Conservation (phyloP, 2,797 vertebrate genomes). For the Sylvilagus floridanus region DNA sequence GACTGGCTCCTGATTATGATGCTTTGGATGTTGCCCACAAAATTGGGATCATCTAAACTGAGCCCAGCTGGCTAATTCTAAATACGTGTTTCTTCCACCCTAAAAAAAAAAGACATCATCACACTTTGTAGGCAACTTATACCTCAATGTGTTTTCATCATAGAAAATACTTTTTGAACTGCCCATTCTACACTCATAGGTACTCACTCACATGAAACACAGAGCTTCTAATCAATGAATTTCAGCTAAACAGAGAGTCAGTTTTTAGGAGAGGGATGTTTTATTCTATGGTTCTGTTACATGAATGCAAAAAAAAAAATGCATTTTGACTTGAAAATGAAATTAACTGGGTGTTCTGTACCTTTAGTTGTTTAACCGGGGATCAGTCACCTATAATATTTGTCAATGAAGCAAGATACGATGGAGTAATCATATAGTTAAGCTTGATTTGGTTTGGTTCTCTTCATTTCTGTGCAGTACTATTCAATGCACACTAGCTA, state of each 20-base stretch:
- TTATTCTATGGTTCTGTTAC: neutral
- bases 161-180: slow-evolving; percentile 50
- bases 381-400: neutral
- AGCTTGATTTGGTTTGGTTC: slow-evolving; percentile 56
- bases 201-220: slow-evolving; percentile 9
- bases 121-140: slow-evolving; percentile 60
- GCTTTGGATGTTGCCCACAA: too few relatives aligned
- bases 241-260: slow-evolving; percentile 13
- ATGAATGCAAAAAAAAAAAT: neutral
- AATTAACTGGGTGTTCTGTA: neutral
- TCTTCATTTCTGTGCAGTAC: slow-evolving; percentile 51
- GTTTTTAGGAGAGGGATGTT: neutral
- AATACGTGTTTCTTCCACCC: too few relatives aligned
- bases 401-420: slow-evolving; percentile 24
- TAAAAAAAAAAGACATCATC: too few relatives aligned
- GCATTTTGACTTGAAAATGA: slow-evolving; percentile 34
- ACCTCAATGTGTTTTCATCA: slow-evolving; percentile 36
- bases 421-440: neutral
- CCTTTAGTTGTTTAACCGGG: slow-evolving; percentile 30
- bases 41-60: too few relatives aligned
- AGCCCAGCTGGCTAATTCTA: too few relatives aligned
- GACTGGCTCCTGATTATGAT: too few relatives aligned
- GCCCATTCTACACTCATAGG: slow-evolving; percentile 57
- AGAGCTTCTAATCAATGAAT: slow-evolving; percentile 5
- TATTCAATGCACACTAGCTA: slow-evolving; percentile 66